phyloP scores from a whole-genome alignment of 2,113 vertebrate species.

The Oenanthe oenanthe region DNA sequence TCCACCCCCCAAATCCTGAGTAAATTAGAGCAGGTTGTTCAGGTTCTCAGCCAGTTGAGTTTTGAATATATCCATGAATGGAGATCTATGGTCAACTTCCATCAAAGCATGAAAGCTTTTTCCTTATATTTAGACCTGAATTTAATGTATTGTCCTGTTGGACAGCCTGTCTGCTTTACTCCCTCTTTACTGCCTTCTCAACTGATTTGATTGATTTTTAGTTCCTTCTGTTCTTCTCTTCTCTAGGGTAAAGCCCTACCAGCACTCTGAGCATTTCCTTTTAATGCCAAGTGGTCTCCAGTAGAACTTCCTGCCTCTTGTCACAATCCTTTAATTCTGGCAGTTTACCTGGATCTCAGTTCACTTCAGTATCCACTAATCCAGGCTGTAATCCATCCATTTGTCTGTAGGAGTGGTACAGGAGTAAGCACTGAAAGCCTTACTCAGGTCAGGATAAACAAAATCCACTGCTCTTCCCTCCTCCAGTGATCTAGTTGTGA shows the following conservation, averaged over 20 bases:
- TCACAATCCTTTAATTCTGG: neutral
- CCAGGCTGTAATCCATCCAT: neutral
- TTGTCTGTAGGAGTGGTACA: neutral
- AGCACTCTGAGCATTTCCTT: neutral
- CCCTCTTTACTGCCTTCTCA: neutral
- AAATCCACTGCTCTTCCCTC: neutral
- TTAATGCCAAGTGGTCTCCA: neutral
- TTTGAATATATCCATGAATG: neutral
- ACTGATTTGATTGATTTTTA: neutral
- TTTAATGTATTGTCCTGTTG: neutral
- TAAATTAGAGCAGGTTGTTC: neutral
- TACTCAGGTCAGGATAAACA: neutral
- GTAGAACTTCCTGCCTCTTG: neutral
- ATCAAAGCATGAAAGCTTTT: neutral
- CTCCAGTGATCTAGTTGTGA: neutral
- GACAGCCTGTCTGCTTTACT: neutral
- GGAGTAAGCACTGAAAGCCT: neutral
- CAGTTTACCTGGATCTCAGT: neutral
- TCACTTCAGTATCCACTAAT: neutral
- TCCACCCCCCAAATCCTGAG: neutral
- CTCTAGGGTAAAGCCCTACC: neutral
- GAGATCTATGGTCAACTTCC: accelerated
- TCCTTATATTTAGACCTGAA: neutral
- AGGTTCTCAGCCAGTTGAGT: accelerated
- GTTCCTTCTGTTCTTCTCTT: neutral